A percentile compares a stretch with the other conserved stretches of the same genome.
Evolutionary conservation across 1,140 invertebrate genomes (phyloP).

Genomic region (Drosophila sp.): DNA sequence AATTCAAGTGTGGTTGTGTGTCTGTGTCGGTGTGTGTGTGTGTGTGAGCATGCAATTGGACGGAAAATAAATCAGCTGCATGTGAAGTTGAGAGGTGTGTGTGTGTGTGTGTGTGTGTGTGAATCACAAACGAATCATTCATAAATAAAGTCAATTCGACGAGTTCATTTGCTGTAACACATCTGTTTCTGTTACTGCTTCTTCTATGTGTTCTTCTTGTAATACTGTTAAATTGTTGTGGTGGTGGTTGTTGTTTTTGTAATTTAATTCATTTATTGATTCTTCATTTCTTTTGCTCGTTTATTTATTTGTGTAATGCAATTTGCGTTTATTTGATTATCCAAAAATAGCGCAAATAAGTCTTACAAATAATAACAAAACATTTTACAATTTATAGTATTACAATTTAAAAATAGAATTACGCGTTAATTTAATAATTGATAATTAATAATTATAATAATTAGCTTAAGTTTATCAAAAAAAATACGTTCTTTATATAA

Average conservation of each 20-base stretch:
- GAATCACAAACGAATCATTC: conserved; percentile 25
- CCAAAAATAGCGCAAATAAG: conserved; percentile 37
- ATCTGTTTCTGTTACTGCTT: conserved; percentile 29
- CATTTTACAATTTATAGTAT: conserved; percentile 71
- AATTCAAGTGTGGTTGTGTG: conserved; percentile 20
- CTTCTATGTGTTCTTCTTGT: conserved; percentile 31
- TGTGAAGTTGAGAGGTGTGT: neutral
- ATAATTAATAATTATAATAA: conserved; percentile 47
- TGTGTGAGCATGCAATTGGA: conserved; percentile 42
- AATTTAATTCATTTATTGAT: conserved; percentile 71
- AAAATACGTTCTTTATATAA: conserved; percentile 12
- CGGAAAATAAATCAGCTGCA: conserved; percentile 56
- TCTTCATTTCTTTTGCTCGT: conserved; percentile 55
- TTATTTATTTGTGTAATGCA: conserved; percentile 38
- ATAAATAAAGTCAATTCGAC: neutral
- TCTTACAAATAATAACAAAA: conserved; percentile 83
- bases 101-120: conserved; percentile 16
- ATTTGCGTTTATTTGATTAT: conserved; percentile 27
- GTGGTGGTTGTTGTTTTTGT: conserved; percentile 48
- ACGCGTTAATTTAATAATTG: conserved; percentile 33
- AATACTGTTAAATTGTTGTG: conserved; percentile 60
- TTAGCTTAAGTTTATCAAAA: conserved; percentile 25
- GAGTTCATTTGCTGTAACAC: conserved; percentile 11
- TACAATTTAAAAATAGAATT: conserved; percentile 51
- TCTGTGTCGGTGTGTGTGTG: neutral